Base-by-base conservation (phyloP, 2,113 vertebrate species). In the Cygnus atratus region DNA sequence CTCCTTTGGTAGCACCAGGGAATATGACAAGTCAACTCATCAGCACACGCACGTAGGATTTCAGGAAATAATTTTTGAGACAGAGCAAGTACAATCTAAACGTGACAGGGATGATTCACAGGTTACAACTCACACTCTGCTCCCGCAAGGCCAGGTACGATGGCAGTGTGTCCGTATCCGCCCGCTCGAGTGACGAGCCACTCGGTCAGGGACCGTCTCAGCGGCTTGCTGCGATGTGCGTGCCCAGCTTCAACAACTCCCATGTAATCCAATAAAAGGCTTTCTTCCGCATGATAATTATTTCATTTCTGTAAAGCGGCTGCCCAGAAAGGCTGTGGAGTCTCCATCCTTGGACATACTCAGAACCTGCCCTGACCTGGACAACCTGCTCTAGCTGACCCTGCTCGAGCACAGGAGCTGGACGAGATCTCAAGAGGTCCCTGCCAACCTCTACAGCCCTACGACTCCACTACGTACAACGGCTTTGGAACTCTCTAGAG, bases 61-160 rank as follows among this genome's bases (percentile, higher is more conserved):
- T 82, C 58, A 68, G 52, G 73, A 54, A 52, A 59, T 2, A 7
- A 13, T 21, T 0, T 48, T 21, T 2, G 50, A 84, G 43, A n/a
- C 13, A 24, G 37, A 76, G 16, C 41, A 54, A 62, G 77, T 43
- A 71, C 59, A 55, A 15, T 4, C 12, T 26, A 54, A 41, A 6
- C 1, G 26, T 0, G 5, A 80, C 18, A 19, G 0, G 0, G 43
- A 0, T 20, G 73, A 46, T 39, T 61, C 83, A 13, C 1, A 13
- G 17, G 59, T 43, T 72, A n/a, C 24, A 39, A n/a, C 26, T 43
- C n/a, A 2, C 7, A 3, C 22, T 28, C 24, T 13, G 35, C 70
- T 39, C 65, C n/a, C 21, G 31, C 5, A 18, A 63, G 26, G 65
- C 62, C 46, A 44, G 29, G n/a, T 26, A 9, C 55, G 58, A 1